Conservation (phyloP, 2,797 vertebrate species). For the Pangasius macronema region DNA sequence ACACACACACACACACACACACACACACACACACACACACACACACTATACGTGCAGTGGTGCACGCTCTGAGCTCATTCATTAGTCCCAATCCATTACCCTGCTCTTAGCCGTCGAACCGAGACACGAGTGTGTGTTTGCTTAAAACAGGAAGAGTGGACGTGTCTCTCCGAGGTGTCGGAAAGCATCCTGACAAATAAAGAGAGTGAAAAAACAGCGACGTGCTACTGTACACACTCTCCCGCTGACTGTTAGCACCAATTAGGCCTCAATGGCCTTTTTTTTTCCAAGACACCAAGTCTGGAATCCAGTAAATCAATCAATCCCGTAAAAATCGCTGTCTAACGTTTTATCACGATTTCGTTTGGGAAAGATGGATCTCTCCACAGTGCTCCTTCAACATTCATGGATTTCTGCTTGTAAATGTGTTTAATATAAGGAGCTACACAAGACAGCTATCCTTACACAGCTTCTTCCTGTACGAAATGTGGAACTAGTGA, state of each 20-base stretch:
- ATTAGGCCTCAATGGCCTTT: background rate
- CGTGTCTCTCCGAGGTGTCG: conserved; percentile 70
- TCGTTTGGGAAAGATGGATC: background rate
- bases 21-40: conserved; percentile 11
- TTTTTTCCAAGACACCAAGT: background rate
- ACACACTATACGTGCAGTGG: conserved; percentile 45
- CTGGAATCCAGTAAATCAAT: background rate
- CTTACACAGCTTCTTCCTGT: background rate
- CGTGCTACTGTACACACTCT: conserved; percentile 60
- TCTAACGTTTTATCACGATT: background rate
- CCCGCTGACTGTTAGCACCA: background rate
- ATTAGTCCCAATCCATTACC: conserved; percentile 78
- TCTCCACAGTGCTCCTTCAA: background rate
- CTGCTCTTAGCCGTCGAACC: conserved; percentile 52
- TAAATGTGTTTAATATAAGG: background rate
- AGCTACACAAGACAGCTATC: background rate
- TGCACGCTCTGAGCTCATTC: conserved; percentile 53
- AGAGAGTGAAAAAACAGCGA: conserved; percentile 50
- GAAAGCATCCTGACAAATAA: conserved; percentile 76
- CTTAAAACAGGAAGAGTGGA: conserved; percentile 62
- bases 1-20: conserved; percentile 15
- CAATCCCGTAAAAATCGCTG: no score
- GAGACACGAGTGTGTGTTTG: conserved; percentile 57
- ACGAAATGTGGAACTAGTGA: background rate
- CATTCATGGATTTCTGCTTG: background rate